Evolutionary conservation across 2,888 invertebrate species (phyloP).

Genomic region (Drosophila kuntzei): DNA sequence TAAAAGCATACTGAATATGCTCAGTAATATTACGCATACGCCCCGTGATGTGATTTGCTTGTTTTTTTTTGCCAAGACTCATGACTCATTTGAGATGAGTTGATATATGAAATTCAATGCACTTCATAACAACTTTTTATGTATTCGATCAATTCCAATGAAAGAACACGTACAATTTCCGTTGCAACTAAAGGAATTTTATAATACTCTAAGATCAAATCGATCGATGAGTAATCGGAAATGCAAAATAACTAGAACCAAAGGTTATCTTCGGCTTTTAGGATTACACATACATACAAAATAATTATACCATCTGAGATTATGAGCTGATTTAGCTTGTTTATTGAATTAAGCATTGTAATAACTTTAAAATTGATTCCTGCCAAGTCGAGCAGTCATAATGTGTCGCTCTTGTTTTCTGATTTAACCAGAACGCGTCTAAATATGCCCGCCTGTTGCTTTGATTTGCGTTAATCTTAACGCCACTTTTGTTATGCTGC

Average conservation of each 20-base stretch:
- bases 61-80: background rate
- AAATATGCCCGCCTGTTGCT: slow-evolving; percentile 54
- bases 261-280: background rate
- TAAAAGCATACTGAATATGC: slow-evolving; percentile 41
- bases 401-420: slow-evolving; percentile 44
- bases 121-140: slow-evolving; percentile 1
- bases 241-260: background rate
- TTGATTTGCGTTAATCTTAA: slow-evolving; percentile 67
- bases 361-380: background rate
- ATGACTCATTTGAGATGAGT: slow-evolving; percentile 47
- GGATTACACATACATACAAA: too few species aligned
- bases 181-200: background rate
- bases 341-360: slow-evolving; percentile 5
- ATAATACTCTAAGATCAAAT: slow-evolving; percentile 1
- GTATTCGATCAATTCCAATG: slow-evolving; percentile 8
- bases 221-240: background rate
- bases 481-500: slow-evolving; percentile 57
- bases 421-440: slow-evolving; percentile 40
- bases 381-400: slow-evolving; percentile 19
- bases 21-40: slow-evolving; percentile 58
- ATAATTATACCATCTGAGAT: background rate
- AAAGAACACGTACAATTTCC: slow-evolving; percentile 6
- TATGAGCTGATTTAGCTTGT: slow-evolving; percentile 9
- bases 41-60: slow-evolving; percentile 21
- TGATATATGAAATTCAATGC: slow-evolving; percentile 31